Percentiles rank a stretch among this genome's conserved stretches.
These are phyloP conservation scores for Callinectes sapidus DNA, from an alignment of 2,888 invertebrate genomes.

Conservation along the genomic window DNA sequence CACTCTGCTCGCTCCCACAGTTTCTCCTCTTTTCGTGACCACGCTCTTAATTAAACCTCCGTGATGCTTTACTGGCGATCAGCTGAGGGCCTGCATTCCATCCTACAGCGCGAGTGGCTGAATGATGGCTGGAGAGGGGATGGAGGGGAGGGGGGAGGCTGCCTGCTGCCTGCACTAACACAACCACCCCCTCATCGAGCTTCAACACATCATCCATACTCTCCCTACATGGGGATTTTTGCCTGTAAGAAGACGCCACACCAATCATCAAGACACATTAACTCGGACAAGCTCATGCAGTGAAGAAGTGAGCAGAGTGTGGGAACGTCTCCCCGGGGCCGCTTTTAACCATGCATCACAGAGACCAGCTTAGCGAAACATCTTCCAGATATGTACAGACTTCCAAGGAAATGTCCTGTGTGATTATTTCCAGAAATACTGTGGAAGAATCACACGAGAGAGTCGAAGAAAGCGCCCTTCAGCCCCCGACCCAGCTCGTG, in stretches of 20 bases:
- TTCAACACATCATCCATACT: slow-evolving; percentile 10
- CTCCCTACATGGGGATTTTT: slow-evolving; percentile 2
- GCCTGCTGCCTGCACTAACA: neutral
- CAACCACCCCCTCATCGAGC: neutral
- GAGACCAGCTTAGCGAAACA: neutral
- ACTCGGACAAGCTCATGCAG: neutral
- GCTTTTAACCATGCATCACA: neutral
- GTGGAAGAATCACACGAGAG: neutral
- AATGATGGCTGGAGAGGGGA: neutral
- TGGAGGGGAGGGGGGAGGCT: neutral
- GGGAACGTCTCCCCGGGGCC: neutral
- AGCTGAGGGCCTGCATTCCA: slow-evolving; percentile 48
- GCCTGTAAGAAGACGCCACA: slow-evolving; percentile 19
- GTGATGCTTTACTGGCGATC: slow-evolving; percentile 58
- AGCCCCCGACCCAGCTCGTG: slow-evolving; percentile 43
- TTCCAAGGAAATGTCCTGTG: neutral
- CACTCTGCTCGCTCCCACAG: slow-evolving; percentile 21
- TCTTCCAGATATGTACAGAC: neutral
- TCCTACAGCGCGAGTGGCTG: slow-evolving; percentile 39
- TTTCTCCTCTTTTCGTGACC: slow-evolving; percentile 61
- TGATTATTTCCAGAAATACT: neutral
- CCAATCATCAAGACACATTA: slow-evolving; percentile 37
- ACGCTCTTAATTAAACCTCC: slow-evolving; percentile 59
- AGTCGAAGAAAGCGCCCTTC: neutral
- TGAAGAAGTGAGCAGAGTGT: neutral